Base-by-base conservation (phyloP, 1,140 invertebrate species). In the Hycleus cichorii region DNA sequence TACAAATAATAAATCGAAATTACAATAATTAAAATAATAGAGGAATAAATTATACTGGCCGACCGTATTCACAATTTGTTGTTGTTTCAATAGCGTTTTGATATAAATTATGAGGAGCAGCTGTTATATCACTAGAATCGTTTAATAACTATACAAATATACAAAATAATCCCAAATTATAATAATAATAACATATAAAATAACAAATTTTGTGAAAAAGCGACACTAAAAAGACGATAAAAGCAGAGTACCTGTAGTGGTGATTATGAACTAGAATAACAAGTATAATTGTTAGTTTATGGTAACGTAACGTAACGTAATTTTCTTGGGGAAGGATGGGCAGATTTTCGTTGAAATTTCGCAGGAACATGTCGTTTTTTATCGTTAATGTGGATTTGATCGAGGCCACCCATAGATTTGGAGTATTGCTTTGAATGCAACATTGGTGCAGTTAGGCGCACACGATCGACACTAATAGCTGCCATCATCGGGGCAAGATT, bases 301-400 rank as follows among this genome's bases (percentile, higher is more conserved):
- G 64, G 64, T 64, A 66, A 66, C 64, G 63, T 63, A 57, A 49
- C n/a, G 11, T 63, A 57, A 49, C n/a, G 11, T 49, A 39, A n/a
- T 7, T 44, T 57, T 49, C 45, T n/a, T 9, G 5, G 10, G 26
- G 18, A 18, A 18, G 26, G 6, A 40, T 25, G 45, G 39, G 32
- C n/a, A 53, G 12, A 38, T 3, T 42, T 10, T 4, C 11, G 3
- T 42, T 42, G 10, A 42, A 42, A 42, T 7, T 42, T 43, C 11
- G 40, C 40, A 42, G 10, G 3, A 42, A n/a, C 9, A 42, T n/a
- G 10, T 42, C 11, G 9, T 7, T 42, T n/a, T 42, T n/a, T n/a
- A 42, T 42, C 25, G 44, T 32, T 47, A 6, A 39, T 44, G 44
- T 45, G 47, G 27, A 27, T 59, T 42, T 56, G 18, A 38, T 51